phyloP scores from a whole-genome alignment of 2,888 invertebrate genomes.

The Trichacis sp. region DNA sequence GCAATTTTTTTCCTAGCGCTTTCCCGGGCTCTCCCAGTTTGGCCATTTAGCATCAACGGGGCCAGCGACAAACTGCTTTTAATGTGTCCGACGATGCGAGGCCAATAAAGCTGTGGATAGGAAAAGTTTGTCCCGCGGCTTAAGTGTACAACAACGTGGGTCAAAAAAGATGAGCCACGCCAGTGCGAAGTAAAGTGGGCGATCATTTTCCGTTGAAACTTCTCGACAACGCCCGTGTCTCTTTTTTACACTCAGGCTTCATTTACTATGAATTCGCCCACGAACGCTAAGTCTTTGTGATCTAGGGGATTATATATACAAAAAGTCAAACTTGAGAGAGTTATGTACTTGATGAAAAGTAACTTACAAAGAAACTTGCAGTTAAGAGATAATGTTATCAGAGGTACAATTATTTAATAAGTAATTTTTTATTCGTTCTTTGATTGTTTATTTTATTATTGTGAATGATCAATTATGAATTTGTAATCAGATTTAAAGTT shows the following conservation, averaged over 20 bases:
- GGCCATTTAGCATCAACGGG: constrained; percentile 36
- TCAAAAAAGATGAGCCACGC: constrained; percentile 42
- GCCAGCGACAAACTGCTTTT: constrained; percentile 42
- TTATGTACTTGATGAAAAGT: no score
- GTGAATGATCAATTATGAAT: no score
- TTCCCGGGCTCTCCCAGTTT: constrained; percentile 24
- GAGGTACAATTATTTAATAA: no score
- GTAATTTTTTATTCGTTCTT: no score
- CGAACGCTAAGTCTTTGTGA: no score
- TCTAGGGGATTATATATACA: no score
- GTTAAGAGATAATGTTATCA: no score
- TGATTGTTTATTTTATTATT: no score
- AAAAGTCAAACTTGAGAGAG: no score
- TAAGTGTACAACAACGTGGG: constrained; percentile 33
- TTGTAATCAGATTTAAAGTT: no score
- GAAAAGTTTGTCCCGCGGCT: constrained; percentile 36
- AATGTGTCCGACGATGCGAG: constrained; percentile 42
- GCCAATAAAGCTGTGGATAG: constrained; percentile 40
- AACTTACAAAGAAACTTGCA: no score
- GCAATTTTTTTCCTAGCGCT: constrained; percentile 18
- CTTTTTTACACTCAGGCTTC: constrained; percentile 7
- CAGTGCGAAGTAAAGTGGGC: constrained; percentile 38
- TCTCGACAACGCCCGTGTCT: constrained; percentile 33
- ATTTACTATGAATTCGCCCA: no score
- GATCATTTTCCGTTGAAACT: constrained; percentile 39